phyloP scores from a whole-genome alignment of 1,140 invertebrate genomes.

The Lordiphosa mommai region DNA sequence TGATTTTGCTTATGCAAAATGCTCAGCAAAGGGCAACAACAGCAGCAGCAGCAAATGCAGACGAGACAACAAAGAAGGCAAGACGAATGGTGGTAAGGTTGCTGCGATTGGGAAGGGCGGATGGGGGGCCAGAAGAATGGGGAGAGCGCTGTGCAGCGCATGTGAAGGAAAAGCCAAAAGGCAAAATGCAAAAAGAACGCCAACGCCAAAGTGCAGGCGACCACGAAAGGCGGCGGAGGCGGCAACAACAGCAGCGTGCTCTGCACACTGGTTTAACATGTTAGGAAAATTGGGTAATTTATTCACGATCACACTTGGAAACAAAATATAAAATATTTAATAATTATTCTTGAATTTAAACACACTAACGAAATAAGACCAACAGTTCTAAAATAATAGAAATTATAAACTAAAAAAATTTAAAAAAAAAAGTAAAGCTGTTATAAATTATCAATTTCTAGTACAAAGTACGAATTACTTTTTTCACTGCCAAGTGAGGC shows the following conservation, averaged over 20 bases:
- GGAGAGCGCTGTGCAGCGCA: slow-evolving; percentile 10
- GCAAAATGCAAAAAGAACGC: slow-evolving; percentile 69
- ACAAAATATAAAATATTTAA: too few species aligned
- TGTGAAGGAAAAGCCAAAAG: slow-evolving; percentile 65
- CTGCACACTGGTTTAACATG: too few species aligned
- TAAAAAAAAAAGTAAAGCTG: too few species aligned
- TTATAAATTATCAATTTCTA: too few species aligned
- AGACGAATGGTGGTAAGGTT: slow-evolving; percentile 24
- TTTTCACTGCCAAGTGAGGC: too few species aligned
- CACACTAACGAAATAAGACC: too few species aligned
- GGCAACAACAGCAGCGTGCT: slow-evolving; percentile 32
- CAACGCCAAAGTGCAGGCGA: slow-evolving; percentile 67
- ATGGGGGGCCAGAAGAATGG: not conserved
- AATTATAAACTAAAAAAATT: too few species aligned
- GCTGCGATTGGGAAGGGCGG: not conserved
- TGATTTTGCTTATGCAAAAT: slow-evolving; percentile 51
- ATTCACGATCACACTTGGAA: too few species aligned
- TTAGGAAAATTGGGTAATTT: too few species aligned
- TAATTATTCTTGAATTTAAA: too few species aligned
- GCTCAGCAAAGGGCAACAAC: slow-evolving; percentile 32
- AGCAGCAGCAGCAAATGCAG: slow-evolving; percentile 42
- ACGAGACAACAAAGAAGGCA: slow-evolving; percentile 72
- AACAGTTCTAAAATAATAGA: too few species aligned
- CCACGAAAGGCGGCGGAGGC: slow-evolving; percentile 13
- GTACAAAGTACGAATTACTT: too few species aligned